These are phyloP conservation scores for Exaiptasia diaphana DNA, from an alignment of 64 coral and sea anemone genomes.

Conservation along the genomic window DNA sequence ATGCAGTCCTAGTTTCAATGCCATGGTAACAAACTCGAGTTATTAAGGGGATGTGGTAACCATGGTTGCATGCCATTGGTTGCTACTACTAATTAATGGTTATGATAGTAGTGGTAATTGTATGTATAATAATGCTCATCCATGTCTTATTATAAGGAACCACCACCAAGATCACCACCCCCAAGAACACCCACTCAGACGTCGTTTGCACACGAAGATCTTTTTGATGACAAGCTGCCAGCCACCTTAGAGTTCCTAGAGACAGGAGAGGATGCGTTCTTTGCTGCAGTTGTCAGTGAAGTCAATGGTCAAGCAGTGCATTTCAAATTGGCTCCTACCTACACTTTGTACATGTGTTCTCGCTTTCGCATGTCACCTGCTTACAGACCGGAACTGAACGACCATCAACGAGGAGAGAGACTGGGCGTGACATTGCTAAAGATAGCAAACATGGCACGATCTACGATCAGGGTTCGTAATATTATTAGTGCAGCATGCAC, in stretches of 20 bases:
- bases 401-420: constrained; percentile 63
- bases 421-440: constrained; percentile 73
- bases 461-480: constrained; percentile 88
- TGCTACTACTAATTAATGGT: too few relatives aligned
- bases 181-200: background rate
- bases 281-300: constrained; percentile 94
- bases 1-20: too few relatives aligned
- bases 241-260: constrained; percentile 89
- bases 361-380: constrained; percentile 79
- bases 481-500: too few relatives aligned
- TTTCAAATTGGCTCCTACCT: constrained; percentile 96
- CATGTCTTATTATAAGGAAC: background rate
- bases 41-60: too few relatives aligned
- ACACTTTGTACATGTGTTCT: constrained; percentile 97
- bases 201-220: background rate
- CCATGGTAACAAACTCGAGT: too few relatives aligned
- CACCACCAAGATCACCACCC: background rate
- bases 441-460: constrained; percentile 94
- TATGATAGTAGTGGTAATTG: too few relatives aligned
- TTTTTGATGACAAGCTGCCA: constrained; percentile 74
- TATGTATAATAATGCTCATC: too few relatives aligned
- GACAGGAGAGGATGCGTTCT: constrained; percentile 98
- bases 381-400: constrained; percentile 67
- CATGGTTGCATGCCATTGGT: too few relatives aligned
- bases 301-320: constrained; percentile 93